These are phyloP conservation scores for Pogonocichla stellata DNA, from an alignment of 2,113 vertebrate species.

Conservation along the genomic window DNA sequence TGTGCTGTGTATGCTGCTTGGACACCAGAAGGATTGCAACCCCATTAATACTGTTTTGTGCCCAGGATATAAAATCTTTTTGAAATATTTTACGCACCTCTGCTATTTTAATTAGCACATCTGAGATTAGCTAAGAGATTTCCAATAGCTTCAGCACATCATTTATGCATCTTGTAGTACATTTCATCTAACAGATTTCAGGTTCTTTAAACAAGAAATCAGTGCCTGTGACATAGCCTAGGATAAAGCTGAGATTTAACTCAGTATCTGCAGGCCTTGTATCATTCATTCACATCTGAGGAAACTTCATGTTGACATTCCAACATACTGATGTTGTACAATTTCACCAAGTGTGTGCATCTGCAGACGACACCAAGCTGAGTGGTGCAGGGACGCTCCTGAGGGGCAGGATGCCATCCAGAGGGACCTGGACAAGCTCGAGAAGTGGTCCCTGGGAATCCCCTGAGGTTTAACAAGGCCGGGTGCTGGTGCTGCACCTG, in stretches of 20 bases:
- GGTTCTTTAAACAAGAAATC: neutral
- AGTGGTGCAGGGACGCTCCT: neutral
- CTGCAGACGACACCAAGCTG: neutral
- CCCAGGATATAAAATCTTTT: neutral
- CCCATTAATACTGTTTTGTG: neutral
- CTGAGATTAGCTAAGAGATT: neutral
- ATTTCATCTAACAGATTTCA: neutral
- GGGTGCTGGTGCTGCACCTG: neutral
- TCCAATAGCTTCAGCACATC: neutral
- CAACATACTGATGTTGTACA: neutral
- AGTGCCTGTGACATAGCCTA: neutral
- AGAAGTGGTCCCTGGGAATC: neutral
- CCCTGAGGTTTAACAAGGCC: neutral
- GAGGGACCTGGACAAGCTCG: rapidly evolving
- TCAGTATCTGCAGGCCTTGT: neutral
- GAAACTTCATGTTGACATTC: neutral
- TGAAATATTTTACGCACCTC: neutral
- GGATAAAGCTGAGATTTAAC: neutral
- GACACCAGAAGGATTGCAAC: neutral
- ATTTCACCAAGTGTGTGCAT: neutral
- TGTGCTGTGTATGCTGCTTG: neutral
- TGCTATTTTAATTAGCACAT: neutral
- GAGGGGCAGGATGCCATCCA: neutral
- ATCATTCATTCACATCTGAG: neutral
- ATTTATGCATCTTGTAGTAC: neutral